A percentile compares a stretch with the other conserved stretches of the same genome.
These are phyloP conservation scores for Lota lota DNA, from an alignment of 2,113 vertebrate species.

Conservation along the genomic window DNA sequence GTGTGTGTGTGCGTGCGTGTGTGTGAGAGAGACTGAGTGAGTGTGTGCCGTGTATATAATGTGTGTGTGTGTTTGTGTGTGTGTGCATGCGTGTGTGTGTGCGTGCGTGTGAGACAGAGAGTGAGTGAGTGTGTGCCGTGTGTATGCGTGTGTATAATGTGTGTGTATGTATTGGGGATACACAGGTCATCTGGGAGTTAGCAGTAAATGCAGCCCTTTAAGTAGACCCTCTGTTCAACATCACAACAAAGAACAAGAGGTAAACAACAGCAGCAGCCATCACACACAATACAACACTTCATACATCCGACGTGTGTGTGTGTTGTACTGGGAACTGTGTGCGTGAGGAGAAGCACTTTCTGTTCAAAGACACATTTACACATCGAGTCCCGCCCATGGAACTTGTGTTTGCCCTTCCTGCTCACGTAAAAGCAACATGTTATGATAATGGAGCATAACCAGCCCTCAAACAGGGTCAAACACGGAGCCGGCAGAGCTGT, in stretches of 20 bases:
- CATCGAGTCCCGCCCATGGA: neutral
- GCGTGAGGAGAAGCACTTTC: neutral
- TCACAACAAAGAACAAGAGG: slow-evolving; percentile 36
- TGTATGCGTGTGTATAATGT: slow-evolving; percentile 13
- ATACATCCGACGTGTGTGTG: neutral
- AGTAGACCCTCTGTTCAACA: slow-evolving; percentile 69
- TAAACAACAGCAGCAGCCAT: neutral
- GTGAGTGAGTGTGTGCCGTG: slow-evolving; percentile 8
- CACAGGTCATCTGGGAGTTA: slow-evolving; percentile 73
- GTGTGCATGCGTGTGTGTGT: slow-evolving; percentile 15
- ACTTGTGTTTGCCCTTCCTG: neutral
- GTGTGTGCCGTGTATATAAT: neutral
- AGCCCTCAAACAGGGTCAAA: slow-evolving; percentile 6
- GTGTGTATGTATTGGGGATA: slow-evolving; percentile 48
- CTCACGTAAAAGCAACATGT: neutral
- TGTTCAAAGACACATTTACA: neutral
- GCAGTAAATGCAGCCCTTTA: slow-evolving; percentile 70
- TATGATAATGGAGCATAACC: slow-evolving; percentile 10
- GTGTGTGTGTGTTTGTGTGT: neutral
- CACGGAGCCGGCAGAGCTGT: neutral
- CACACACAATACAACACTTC: too few relatives aligned
- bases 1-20: slow-evolving; percentile 14
- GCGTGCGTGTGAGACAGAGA: slow-evolving; percentile 4
- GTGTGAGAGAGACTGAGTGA: neutral
- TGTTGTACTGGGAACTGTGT: neutral